Evolutionary conservation across 2,113 vertebrate species (phyloP).

Genomic region (Triplophysa tibetana): DNA sequence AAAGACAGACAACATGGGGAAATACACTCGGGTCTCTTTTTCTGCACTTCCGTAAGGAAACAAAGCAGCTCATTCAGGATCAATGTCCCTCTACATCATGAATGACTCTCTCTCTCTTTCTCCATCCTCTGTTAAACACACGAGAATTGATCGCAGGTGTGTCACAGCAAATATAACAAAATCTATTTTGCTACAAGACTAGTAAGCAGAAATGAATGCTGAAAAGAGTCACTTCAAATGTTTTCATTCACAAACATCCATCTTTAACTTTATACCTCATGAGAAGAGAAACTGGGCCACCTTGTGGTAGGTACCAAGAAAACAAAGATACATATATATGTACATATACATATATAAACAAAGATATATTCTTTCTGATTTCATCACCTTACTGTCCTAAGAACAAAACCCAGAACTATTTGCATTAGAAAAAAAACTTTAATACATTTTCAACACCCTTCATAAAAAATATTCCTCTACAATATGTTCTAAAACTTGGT

Average conservation of each 20-base stretch:
- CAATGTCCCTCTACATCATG: slow-evolving; percentile 14
- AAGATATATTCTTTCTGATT: not conserved
- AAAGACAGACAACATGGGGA: not conserved
- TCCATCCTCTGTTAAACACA: not conserved
- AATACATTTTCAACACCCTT: slow-evolving; percentile 25
- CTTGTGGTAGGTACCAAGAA: not conserved
- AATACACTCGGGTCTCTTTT: slow-evolving; percentile 16
- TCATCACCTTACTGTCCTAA: not conserved
- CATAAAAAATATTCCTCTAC: slow-evolving; percentile 41
- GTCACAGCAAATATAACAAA: not conserved
- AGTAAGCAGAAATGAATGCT: not conserved
- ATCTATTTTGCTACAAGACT: not conserved
- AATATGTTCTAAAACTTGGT: slow-evolving; percentile 33
- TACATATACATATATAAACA: too few relatives aligned
- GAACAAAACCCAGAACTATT: not conserved
- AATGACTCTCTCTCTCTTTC: slow-evolving; percentile 30
- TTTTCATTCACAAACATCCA: not conserved
- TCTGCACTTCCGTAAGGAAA: slow-evolving; percentile 36
- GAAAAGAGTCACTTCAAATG: not conserved
- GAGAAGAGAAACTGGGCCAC: not conserved
- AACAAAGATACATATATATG: not conserved
- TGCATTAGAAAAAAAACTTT: slow-evolving; percentile 34
- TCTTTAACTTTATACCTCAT: slow-evolving; percentile 7
- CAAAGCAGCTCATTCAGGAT: slow-evolving; percentile 51
- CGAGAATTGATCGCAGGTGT: slow-evolving; percentile 34